phyloP scores from a whole-genome alignment of 2,797 vertebrate genomes.

The Tokudaia tokunoshimensis region DNA sequence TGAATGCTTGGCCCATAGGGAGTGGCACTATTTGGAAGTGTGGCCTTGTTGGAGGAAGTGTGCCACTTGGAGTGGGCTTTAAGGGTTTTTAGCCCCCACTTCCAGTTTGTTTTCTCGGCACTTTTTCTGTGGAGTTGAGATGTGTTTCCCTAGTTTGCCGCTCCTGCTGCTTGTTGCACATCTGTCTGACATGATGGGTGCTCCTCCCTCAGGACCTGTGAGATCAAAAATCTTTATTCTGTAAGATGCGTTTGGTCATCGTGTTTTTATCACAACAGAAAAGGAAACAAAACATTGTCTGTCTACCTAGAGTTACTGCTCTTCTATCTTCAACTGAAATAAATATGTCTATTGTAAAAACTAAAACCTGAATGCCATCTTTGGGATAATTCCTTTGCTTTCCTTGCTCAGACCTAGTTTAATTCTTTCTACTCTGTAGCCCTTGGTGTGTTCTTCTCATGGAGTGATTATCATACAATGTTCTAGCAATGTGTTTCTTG shows the following conservation, averaged over 20 bases:
- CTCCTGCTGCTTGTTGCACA: not conserved
- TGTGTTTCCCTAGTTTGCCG: too few species aligned
- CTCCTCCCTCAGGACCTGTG: not conserved
- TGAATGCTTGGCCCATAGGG: not conserved
- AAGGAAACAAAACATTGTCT: not conserved
- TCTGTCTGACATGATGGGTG: not conserved
- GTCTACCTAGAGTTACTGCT: not conserved
- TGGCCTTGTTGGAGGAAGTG: not conserved
- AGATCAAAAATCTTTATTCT: not conserved
- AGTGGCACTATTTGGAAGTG: not conserved
- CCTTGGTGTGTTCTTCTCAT: too few species aligned
- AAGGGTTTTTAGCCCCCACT: too few species aligned
- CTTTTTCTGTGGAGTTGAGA: not conserved
- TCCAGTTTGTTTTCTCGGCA: not conserved
- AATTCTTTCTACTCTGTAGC: too few species aligned
- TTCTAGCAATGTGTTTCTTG: too few species aligned
- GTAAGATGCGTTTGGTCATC: too few species aligned
- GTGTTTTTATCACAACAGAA: not conserved
- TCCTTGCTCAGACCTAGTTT: not conserved
- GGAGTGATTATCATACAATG: too few species aligned
- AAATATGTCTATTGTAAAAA: not conserved
- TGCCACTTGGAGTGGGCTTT: not conserved
- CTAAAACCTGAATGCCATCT: not conserved
- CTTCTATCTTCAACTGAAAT: not conserved
- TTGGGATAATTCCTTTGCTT: not conserved